These are phyloP conservation scores for Troides oblongomaculatus DNA, from an alignment of 2,888 invertebrate genomes.

Conservation along the genomic window DNA sequence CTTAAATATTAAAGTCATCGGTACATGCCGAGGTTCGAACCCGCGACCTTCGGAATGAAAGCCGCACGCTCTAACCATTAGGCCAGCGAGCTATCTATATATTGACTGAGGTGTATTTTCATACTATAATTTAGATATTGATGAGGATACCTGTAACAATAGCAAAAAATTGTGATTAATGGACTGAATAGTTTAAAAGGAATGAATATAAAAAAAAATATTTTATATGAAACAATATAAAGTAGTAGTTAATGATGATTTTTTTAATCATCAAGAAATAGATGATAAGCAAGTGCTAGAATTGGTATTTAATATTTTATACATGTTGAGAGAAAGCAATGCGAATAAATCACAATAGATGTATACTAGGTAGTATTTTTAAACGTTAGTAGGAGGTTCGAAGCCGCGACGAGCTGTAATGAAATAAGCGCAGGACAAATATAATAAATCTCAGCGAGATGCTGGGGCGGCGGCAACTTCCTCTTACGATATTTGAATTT, in stretches of 20 bases:
- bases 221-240: not conserved
- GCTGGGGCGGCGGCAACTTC: constrained; percentile 73
- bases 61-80: too few species aligned
- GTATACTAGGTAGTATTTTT: constrained; percentile 38
- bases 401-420: constrained; percentile 68
- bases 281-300: too few species aligned
- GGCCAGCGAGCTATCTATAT: too few species aligned
- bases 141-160: not conserved
- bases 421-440: constrained; percentile 79
- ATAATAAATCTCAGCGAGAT: constrained; percentile 77
- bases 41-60: too few species aligned
- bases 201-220: not conserved
- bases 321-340: not conserved
- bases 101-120: not conserved
- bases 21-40: too few species aligned
- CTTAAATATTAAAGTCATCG: too few species aligned
- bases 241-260: not conserved
- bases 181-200: too few species aligned
- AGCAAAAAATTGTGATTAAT: not conserved
- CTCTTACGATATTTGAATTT: constrained; percentile 80
- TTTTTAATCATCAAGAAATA: too few species aligned
- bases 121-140: not conserved
- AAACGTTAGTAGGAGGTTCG: constrained; percentile 48
- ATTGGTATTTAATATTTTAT: too few species aligned
- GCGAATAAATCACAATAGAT: not conserved